Percentiles rank a stretch among this genome's conserved stretches.
Conservation (phyloP, 2,888 invertebrate species). For the Drosophila helvetica region DNA sequence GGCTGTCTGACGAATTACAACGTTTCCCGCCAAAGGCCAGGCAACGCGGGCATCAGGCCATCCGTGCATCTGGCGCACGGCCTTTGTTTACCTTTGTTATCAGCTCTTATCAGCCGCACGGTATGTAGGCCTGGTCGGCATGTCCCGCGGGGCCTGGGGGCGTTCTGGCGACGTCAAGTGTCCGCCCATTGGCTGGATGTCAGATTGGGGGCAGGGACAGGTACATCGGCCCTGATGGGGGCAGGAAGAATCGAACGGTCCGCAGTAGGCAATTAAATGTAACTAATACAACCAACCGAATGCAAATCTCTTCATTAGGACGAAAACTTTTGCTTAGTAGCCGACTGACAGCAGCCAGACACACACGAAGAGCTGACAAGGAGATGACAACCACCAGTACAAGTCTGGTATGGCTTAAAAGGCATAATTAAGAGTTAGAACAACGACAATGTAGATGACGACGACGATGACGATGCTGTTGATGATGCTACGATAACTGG, state of each 20-base stretch:
- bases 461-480: too few relatives aligned
- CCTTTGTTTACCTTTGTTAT: conserved; percentile 77
- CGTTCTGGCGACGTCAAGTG: conserved; percentile 53
- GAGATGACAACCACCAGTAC: neutral
- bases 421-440: neutral
- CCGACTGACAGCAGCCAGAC: neutral
- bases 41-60: conserved; percentile 14
- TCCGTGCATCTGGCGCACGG: conserved; percentile 24
- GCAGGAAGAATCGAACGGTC: neutral
- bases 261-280: conserved; percentile 7
- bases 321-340: neutral
- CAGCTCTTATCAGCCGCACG: conserved; percentile 71
- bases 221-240: neutral
- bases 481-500: neutral
- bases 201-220: conserved; percentile 8
- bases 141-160: neutral
- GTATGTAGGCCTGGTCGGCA: conserved; percentile 9
- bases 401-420: neutral
- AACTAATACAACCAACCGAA: conserved; percentile 14
- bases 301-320: neutral
- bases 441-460: too few relatives aligned
- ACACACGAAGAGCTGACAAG: neutral
- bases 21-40: conserved; percentile 73
- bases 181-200: conserved; percentile 69
- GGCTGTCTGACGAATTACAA: conserved; percentile 66